Conservation (phyloP, 1,140 invertebrate species). For the Hyles vespertilio region DNA sequence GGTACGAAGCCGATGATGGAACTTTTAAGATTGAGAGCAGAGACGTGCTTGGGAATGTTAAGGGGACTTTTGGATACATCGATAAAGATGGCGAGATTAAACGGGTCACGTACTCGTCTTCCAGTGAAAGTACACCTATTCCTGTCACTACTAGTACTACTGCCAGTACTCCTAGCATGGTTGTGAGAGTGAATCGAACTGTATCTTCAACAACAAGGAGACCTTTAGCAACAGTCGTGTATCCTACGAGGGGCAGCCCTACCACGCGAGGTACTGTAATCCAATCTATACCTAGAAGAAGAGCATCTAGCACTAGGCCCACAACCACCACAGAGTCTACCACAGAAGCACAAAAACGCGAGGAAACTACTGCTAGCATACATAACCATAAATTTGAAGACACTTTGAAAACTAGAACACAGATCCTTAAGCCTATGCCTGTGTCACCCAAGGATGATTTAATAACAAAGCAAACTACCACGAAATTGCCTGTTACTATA, state of each 20-base stretch:
- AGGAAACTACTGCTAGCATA: conserved; percentile 57
- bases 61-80: conserved; percentile 91
- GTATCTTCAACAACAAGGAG: conserved; percentile 67
- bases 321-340: conserved; percentile 42
- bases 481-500: conserved; percentile 51
- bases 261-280: conserved; percentile 77
- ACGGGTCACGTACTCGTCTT: conserved; percentile 86
- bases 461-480: conserved; percentile 55
- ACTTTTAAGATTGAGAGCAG: conserved; percentile 90
- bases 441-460: conserved; percentile 47
- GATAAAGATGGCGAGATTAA: conserved; percentile 88
- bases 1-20: conserved; percentile 89
- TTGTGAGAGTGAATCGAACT: conserved; percentile 68
- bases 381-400: conserved; percentile 56
- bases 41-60: conserved; percentile 87
- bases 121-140: conserved; percentile 72
- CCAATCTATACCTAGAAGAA: conserved; percentile 77
- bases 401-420: conserved; percentile 43
- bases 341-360: conserved; percentile 45
- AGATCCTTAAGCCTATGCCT: conserved; percentile 49
- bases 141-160: conserved; percentile 68
- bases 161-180: conserved; percentile 56
- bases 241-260: conserved; percentile 63
- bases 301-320: conserved; percentile 43
- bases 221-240: conserved; percentile 65